Conservation (phyloP, 1,140 invertebrate species). For the Listronotus bonariensis region DNA sequence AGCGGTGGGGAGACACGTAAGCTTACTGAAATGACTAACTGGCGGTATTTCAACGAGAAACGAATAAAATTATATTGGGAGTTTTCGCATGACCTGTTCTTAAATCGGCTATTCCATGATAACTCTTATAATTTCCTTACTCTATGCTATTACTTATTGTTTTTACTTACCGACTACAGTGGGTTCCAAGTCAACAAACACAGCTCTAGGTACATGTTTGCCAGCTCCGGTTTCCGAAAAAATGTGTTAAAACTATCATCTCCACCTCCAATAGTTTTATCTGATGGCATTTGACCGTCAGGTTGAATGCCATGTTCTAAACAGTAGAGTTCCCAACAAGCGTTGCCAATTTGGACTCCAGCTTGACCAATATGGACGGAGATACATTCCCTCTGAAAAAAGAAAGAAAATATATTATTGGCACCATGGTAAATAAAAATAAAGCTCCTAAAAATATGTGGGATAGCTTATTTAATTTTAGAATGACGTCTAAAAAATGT, state of each 20-base stretch:
- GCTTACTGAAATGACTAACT: too few relatives aligned
- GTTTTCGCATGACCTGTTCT: too few relatives aligned
- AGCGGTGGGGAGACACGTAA: too few relatives aligned
- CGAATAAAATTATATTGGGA: too few relatives aligned
- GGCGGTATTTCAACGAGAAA: too few relatives aligned
- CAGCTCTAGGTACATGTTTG: slow-evolving; percentile 71
- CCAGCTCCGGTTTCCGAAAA: slow-evolving; percentile 70
- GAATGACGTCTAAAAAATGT: too few relatives aligned
- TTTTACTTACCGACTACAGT: slow-evolving; percentile 71
- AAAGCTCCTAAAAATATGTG: too few relatives aligned
- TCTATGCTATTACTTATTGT: too few relatives aligned
- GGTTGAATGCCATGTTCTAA: slow-evolving; percentile 81
- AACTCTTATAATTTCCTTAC: too few relatives aligned
- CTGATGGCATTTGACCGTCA: slow-evolving; percentile 65
- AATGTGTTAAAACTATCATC: slow-evolving; percentile 73
- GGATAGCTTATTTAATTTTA: too few relatives aligned
- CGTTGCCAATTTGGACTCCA: slow-evolving; percentile 71
- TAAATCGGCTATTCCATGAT: too few relatives aligned
- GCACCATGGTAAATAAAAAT: too few relatives aligned
- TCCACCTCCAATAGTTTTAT: slow-evolving; percentile 48
- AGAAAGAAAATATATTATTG: slow-evolving; percentile 10
- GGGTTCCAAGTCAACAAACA: slow-evolving; percentile 76
- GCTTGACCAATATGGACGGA: slow-evolving; percentile 70
- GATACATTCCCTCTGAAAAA: slow-evolving; percentile 66
- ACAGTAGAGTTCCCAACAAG: slow-evolving; percentile 66